phyloP scores from a whole-genome alignment of 2,113 vertebrate species.

The Shinisaurus crocodilurus region DNA sequence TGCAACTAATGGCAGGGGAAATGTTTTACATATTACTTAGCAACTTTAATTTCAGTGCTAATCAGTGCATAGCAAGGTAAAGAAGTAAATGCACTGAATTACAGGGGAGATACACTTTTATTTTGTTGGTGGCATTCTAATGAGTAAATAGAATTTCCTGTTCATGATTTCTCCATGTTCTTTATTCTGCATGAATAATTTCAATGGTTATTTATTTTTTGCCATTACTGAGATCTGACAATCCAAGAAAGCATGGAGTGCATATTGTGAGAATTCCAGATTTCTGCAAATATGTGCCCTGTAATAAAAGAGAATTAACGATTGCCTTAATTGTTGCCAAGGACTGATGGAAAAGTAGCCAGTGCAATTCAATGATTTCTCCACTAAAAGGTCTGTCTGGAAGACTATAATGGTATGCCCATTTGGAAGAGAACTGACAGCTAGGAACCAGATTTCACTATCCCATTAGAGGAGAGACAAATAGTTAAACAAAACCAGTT shows the following conservation, averaged over 20 bases:
- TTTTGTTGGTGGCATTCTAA: background rate
- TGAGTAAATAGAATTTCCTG: constrained; percentile 23
- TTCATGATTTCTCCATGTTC: background rate
- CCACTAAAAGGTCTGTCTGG: background rate
- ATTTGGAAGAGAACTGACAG: background rate
- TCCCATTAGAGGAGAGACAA: background rate
- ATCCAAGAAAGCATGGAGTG: background rate
- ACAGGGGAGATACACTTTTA: rapidly evolving
- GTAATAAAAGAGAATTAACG: background rate
- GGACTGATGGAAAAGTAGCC: constrained; percentile 8
- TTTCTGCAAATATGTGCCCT: constrained; percentile 1
- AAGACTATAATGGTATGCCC: background rate
- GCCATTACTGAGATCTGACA: background rate
- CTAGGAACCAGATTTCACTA: background rate
- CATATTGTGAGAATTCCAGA: background rate
- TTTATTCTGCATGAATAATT: constrained; percentile 15
- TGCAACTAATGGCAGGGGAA: background rate
- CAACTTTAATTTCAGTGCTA: constrained; percentile 11
- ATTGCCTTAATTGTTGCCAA: background rate
- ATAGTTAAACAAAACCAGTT: background rate
- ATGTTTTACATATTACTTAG: background rate
- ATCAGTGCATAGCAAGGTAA: background rate
- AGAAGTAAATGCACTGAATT: background rate
- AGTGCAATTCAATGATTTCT: constrained; percentile 3
- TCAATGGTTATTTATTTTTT: constrained; percentile 25